Base-by-base conservation (phyloP, 2,797 vertebrate species). In the Acropternis orthonyx region DNA sequence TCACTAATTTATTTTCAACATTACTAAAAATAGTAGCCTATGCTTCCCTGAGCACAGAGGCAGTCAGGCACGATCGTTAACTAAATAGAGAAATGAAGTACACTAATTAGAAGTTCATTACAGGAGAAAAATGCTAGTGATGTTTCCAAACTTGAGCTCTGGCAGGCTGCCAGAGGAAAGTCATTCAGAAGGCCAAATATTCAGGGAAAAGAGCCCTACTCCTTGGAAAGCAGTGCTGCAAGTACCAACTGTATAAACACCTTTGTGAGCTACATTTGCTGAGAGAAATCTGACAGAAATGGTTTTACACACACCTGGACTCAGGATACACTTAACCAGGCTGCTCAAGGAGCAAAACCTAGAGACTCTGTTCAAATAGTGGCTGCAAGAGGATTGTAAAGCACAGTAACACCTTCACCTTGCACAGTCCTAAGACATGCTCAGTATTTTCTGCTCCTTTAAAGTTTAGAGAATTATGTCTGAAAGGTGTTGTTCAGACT, bases 71-170 rank as follows among this genome's bases (percentile, higher is more conserved):
- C 0, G 1, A 61, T 46, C 2, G 0, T 75, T 92, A 79, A 86
- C 92, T 73, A 81, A 86, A 81, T 18, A 86, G 44, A 82, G 74
- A 74, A 94, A 94, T 2, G 11, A 96, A 94, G 68, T 58, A 90
- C 63, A 85, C 83, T 95, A 95, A 96, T 96, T 95, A 93, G 83
- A 71, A 88, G 76, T 93, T 96, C 85, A 93, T 90, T 84, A 82
- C 27, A 61, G 83, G 86, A 79, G 56, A 69, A 95, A 89, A 95
- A 90, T 26, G 34, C 87, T 73, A 61, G 62, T 32, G 76, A 86
- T 92, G 79, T 88, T 93, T 96, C 89, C 80, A 94, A 94, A 94
- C 58, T 56, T 59, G 8, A 91, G 66, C 37, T 73, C 61, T 59
- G 94, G 87, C 76, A 76, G 41, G 49, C 63, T 79, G 91, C 95